These are phyloP conservation scores for Dryobota labecula DNA, from an alignment of 2,888 invertebrate genomes.

Conservation along the genomic window DNA sequence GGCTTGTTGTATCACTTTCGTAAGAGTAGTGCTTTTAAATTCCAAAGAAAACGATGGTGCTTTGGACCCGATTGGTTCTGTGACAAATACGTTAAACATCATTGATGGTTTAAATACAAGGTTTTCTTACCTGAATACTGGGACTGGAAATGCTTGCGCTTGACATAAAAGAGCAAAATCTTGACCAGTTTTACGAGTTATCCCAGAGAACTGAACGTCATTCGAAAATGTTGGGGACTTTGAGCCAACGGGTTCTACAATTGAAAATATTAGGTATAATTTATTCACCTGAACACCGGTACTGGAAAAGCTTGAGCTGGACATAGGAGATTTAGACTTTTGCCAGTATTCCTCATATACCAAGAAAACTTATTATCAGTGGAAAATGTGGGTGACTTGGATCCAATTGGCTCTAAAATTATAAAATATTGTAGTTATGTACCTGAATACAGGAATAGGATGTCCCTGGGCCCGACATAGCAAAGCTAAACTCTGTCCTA, in stretches of 20 bases:
- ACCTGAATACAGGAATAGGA: constrained; percentile 93
- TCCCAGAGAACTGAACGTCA: constrained; percentile 92
- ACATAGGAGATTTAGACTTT: constrained; percentile 90
- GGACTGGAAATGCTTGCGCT: constrained; percentile 94
- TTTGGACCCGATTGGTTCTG: constrained; percentile 91
- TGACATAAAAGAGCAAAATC: constrained; percentile 93
- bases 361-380: constrained; percentile 91
- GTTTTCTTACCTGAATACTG: constrained; percentile 87
- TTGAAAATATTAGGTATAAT: constrained; percentile 75
- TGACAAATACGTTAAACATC: constrained; percentile 70
- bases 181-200: constrained; percentile 91
- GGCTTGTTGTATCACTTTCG: constrained; percentile 87
- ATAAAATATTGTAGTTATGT: constrained; percentile 65
- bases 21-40: constrained; percentile 91
- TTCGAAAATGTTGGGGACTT: constrained; percentile 93
- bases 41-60: constrained; percentile 90
- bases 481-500: constrained; percentile 89
- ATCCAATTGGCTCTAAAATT: constrained; percentile 91
- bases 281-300: constrained; percentile 92
- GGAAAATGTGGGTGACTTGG: constrained; percentile 91
- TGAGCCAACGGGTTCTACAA: constrained; percentile 92
- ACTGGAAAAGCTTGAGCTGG: constrained; percentile 93
- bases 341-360: constrained; percentile 88
- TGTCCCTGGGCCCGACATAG: constrained; percentile 91
- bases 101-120: constrained; percentile 39